Conservation (phyloP, 2,797 vertebrate species). For the Falco naumanni region DNA sequence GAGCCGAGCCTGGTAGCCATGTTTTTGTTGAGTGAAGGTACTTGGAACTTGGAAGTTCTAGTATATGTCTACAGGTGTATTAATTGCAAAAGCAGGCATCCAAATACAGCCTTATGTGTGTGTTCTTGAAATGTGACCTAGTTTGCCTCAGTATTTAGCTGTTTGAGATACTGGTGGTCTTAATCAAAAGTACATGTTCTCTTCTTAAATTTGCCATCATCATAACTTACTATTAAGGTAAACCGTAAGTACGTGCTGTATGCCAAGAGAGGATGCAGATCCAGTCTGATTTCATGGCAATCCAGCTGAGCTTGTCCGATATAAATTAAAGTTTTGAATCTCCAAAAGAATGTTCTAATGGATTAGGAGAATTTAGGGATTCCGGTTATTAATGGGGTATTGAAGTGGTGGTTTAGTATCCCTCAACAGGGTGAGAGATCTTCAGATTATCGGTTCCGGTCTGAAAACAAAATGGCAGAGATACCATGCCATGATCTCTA, state of each 20-base stretch:
- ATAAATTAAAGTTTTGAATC: not conserved
- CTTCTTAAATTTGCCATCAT: not conserved
- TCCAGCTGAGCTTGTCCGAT: not conserved
- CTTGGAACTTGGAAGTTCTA: not conserved
- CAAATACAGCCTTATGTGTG: not conserved
- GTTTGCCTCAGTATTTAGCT: not conserved
- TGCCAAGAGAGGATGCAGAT: not conserved
- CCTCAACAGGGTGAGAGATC: not conserved
- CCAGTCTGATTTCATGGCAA: not conserved
- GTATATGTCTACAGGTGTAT: not conserved
- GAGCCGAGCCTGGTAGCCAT: not conserved
- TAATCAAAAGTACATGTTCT: not conserved
- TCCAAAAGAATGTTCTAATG: not conserved
- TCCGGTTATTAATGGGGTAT: not conserved
- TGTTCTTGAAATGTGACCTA: not conserved
- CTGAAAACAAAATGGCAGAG: not conserved
- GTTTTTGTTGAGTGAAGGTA: not conserved
- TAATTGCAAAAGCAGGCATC: not conserved
- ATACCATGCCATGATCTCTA: not conserved
- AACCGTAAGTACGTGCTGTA: not conserved
- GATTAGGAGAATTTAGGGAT: not conserved
- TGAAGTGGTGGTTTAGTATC: not conserved
- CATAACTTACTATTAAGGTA: not conserved
- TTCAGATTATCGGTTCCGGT: not conserved
- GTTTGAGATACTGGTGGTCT: not conserved